Base-by-base conservation (phyloP, 1,140 invertebrate species). In the Agrilus planipennis region DNA sequence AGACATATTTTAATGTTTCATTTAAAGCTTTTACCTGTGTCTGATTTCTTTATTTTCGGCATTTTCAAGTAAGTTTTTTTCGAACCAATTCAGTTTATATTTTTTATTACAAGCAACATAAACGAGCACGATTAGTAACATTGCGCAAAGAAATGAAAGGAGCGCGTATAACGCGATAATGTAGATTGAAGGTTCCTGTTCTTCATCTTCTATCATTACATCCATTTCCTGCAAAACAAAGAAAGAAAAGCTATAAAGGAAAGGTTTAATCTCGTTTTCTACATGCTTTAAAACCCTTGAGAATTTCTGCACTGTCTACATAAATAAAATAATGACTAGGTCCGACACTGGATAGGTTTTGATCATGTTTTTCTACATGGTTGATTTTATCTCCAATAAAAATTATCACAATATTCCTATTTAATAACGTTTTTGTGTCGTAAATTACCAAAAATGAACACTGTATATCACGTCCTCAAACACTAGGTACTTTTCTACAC, bases 41-140 rank as follows among this genome's bases (percentile, higher is more conserved):
- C 51, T 50, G 27, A 60, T 53, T 19, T 66, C 61, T 34, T 56
- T 59, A 21, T 60, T 58, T 21, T 54, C 63, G 10, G 65, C 66
- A 5, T 61, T 59, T 41, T 70, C 68, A 0, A 70, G 44, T 2
- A 70, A 45, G 49, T 68, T 70, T 34, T 69, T 67, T 46, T 70
- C 68, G 42, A 69, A 70, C 68, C 68, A 70, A 48, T 70, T 70
- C 4, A 70, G 54, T n/a, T 62, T 58, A 43, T 69, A 68, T 18
- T 61, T 57, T n/a, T 57, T 58, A 3, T 63, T 62, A 46, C 67
- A 70, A 9, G 64, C 64, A 23, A 67, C 60, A 28, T 69, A 70
- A 0, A 69, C 42, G 2, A 64, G 47, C 0, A 64, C 54, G 10
- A 65, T 60, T 1, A 68, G 38, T 0, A 68, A 51, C 16, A 50